phyloP scores from a whole-genome alignment of 2,113 vertebrate genomes.

The Silurus glanis region DNA sequence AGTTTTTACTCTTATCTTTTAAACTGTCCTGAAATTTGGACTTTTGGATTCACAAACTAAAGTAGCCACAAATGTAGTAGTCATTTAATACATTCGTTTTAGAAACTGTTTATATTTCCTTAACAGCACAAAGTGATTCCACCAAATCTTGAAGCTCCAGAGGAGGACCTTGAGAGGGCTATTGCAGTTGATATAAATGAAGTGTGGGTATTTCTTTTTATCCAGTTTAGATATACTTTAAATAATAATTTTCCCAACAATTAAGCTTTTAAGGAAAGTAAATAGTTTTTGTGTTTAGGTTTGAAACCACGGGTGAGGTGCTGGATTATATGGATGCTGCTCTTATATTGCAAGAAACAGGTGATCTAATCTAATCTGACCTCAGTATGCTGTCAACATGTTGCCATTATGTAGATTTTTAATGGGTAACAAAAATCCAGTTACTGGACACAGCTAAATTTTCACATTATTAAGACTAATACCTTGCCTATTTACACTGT shows the following conservation, averaged over 20 bases:
- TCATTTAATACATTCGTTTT: not conserved
- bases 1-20: not conserved
- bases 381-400: not conserved
- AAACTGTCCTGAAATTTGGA: not conserved
- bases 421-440: not conserved
- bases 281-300: slow-evolving; percentile 61
- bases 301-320: slow-evolving; percentile 84
- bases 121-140: slow-evolving; percentile 79
- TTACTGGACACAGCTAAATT: not conserved
- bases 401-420: not conserved
- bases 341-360: slow-evolving; percentile 81
- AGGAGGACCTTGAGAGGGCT: slow-evolving; percentile 86
- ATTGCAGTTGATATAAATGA: slow-evolving; percentile 85
- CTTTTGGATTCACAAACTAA: not conserved
- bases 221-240: not conserved
- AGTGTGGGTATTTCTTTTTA: slow-evolving; percentile 76
- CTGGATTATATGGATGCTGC: slow-evolving; percentile 87
- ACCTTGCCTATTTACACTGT: not conserved
- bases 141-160: slow-evolving; percentile 80
- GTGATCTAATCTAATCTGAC: slow-evolving; percentile 61
- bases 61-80: not conserved
- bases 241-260: not conserved
- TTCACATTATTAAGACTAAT: not conserved
- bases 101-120: not conserved
- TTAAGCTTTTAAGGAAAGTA: not conserved